Conservation (phyloP, 1,140 invertebrate genomes). For the Zaprionus africanus region DNA sequence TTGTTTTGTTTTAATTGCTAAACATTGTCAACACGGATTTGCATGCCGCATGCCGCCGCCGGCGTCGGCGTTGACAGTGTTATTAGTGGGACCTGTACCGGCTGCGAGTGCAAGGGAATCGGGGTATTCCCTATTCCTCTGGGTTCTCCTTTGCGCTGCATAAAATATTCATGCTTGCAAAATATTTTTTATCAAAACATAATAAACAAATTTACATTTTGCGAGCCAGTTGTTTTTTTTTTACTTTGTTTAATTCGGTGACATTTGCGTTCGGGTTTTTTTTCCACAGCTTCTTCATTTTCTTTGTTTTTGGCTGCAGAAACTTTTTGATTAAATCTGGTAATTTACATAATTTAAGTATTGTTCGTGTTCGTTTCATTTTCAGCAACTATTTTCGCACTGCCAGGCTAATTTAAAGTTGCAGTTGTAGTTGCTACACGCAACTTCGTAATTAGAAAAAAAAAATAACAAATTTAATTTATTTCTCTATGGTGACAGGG, state of each 20-base stretch:
- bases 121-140: conserved; percentile 26
- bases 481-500: no score
- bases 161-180: conserved; percentile 70
- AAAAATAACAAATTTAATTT: background rate
- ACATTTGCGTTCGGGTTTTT: conserved; percentile 12
- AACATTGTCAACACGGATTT: conserved; percentile 79
- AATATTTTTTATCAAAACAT: conserved; percentile 76
- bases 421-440: conserved; percentile 15
- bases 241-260: conserved; percentile 6
- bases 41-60: conserved; percentile 44
- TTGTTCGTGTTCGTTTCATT: conserved; percentile 8
- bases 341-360: conserved; percentile 23
- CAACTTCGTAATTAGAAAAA: conserved; percentile 22
- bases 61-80: conserved; percentile 59
- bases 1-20: conserved; percentile 70
- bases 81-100: conserved; percentile 62
- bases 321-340: conserved; percentile 67
- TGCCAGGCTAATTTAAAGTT: conserved; percentile 53
- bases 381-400: conserved; percentile 23
- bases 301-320: conserved; percentile 21
- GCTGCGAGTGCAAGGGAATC: conserved; percentile 37
- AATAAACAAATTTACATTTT: conserved; percentile 78
- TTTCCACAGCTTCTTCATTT: background rate
- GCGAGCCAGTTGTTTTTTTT: conserved; percentile 18
- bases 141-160: conserved; percentile 52